Evolutionary conservation across 2,113 vertebrate species (phyloP), one percentile per base, ranked within the genome.

Genomic region (Cervus canadensis): DNA sequence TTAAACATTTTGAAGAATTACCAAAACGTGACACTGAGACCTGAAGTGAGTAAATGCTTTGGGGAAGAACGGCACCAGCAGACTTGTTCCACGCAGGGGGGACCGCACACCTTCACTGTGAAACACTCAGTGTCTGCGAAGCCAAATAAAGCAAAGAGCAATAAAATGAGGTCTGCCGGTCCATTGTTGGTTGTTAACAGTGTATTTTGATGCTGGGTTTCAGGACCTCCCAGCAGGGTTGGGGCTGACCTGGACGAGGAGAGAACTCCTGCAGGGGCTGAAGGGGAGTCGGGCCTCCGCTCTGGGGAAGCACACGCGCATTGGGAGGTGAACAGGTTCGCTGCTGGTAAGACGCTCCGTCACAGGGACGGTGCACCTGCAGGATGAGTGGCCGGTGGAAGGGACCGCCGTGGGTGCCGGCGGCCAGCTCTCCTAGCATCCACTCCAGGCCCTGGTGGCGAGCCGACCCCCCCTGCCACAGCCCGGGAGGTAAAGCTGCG

Each of bases 81-180:
- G 33, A 8, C 50, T n/a, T 4, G 33, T 8, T 82, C 50, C 1
- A 0, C 2, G 33, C 19, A 19, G 79, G 2, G 12, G 21, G 50
- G 2, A 3, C 48, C 3, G 0, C 50, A 54, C 0, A 14, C 33
- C 79, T 23, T 1, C 30, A n/a, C 19, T 13, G 79, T 82, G 19
- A 36, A 36, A 54, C 2, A 1, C 3, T 36, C 50, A 2, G 50
- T 8, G 1, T 36, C 79, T 54, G 19, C 4, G 6, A 54, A 23
- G 30, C 6, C 19, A 13, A 14, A 23, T 4, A 36, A 54, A 23
- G 48, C 48, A 23, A 52, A 82, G 11, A 1, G 2, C 79, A 15
- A 21, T 14, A 2, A 54, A 14, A n/a, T 0, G 3, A 82, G 33
- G 79, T 14, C 50, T 14, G 33, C 50, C 7, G 33, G 30, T 23